phyloP scores from a whole-genome alignment of 1,140 invertebrate species.

The Drosophila tropicalis region DNA sequence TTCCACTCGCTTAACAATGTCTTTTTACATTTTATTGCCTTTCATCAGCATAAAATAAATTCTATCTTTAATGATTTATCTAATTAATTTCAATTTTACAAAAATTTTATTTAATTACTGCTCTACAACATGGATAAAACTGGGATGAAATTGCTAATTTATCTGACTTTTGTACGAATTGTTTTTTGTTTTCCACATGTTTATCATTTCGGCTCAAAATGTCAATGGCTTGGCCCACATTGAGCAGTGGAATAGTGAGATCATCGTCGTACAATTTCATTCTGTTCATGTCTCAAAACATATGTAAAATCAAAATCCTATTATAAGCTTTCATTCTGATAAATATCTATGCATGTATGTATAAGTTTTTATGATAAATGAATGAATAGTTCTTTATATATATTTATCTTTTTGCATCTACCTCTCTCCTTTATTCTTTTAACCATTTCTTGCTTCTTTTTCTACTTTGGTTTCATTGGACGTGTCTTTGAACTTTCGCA shows the following conservation, averaged over 20 bases:
- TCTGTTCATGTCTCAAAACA: constrained; percentile 59
- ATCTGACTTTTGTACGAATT: background rate
- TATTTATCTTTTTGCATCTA: constrained; percentile 1
- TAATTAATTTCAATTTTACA: constrained; percentile 37
- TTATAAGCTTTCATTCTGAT: constrained; percentile 65
- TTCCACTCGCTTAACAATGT: background rate
- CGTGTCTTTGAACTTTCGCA: constrained; percentile 78
- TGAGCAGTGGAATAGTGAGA: constrained; percentile 45
- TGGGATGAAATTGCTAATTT: background rate
- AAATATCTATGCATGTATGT: background rate
- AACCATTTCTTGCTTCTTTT: background rate
- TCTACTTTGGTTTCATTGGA: constrained; percentile 16
- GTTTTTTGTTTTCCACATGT: constrained; percentile 39
- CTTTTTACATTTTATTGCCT: background rate
- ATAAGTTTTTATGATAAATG: background rate
- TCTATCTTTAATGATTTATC: constrained; percentile 41
- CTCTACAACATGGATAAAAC: background rate
- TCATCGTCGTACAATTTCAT: constrained; percentile 55
- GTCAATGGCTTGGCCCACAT: constrained; percentile 50
- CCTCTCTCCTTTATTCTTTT: background rate
- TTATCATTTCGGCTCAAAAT: constrained; percentile 35
- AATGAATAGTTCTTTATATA: background rate
- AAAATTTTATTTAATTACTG: background rate
- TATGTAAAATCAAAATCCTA: constrained; percentile 78
- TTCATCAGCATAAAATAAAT: background rate